Conservation (phyloP, 2,797 vertebrate genomes). For the Pachyuromys duprasi region DNA sequence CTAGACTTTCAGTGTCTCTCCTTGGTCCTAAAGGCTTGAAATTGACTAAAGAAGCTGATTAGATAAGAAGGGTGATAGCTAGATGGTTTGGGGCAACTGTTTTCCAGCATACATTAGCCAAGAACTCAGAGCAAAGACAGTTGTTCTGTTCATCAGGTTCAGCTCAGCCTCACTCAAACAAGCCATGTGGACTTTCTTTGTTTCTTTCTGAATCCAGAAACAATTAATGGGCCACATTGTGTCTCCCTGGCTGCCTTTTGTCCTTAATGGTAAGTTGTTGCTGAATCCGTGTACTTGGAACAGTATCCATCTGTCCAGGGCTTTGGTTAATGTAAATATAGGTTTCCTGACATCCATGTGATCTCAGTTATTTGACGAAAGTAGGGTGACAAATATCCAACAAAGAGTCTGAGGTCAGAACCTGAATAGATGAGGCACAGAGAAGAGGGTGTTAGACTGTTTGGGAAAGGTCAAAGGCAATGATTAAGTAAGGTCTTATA, state of each 20-base stretch:
- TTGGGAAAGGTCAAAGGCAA: background rate
- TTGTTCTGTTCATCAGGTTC: slow-evolving; percentile 14
- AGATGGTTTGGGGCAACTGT: background rate
- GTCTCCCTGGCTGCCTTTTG: background rate
- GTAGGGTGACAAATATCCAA: background rate
- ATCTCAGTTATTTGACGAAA: background rate
- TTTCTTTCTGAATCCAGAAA: slow-evolving; percentile 62
- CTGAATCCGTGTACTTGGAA: background rate
- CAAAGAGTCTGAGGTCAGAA: background rate
- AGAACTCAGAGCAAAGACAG: slow-evolving; percentile 2
- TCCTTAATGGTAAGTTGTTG: background rate
- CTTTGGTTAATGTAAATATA: slow-evolving; percentile 3
- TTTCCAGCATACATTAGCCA: background rate
- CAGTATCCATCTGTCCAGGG: background rate
- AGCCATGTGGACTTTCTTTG: slow-evolving; percentile 66
- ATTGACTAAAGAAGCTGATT: background rate
- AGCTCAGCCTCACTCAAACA: slow-evolving; percentile 24
- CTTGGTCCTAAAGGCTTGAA: background rate
- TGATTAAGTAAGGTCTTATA: background rate
- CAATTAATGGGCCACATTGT: background rate
- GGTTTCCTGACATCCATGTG: background rate
- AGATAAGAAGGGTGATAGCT: background rate
- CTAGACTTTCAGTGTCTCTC: background rate
- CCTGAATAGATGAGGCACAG: background rate
- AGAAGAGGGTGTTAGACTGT: background rate